Evolutionary conservation across 2,797 vertebrate species (phyloP), one percentile per base, ranked within the genome.

Genomic region (Selene dorsalis): DNA sequence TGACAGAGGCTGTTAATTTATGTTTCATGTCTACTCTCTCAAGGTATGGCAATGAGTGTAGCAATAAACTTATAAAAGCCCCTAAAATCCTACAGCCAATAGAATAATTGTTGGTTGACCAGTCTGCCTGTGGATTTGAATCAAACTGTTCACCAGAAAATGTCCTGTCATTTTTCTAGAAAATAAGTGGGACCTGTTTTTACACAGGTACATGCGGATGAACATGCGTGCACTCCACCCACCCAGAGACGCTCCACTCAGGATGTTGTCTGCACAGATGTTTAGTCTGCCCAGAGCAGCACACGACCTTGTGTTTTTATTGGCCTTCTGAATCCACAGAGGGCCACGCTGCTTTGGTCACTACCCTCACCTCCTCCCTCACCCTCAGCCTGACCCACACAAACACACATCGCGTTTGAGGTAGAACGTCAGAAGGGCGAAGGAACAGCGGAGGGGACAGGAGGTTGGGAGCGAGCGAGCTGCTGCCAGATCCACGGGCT

Each of bases 191-290:
- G 45, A 48, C 30, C 38, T 2, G 26, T 75, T 76, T 80, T 64
- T 60, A 75, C 63, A 74, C 71, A 84, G 48, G 77, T 73, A 80
- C 30, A 24, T 50, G 78, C 75, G 75, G 76, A 85, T 72, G 84
- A 74, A 84, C 70, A 82, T 58, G 71, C 79, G 79, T 71, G 60
- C 81, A 60, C 73, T 65, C 73, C 73, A 63, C 67, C 79, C 77
- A 72, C 70, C 81, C 82, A 80, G 58, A 68, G 63, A 76, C 75
- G 50, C 75, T 85, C 50, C 41, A 79, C 66, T 91, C 89, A 88
- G 84, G 91, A 92, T 88, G 91, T 87, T 90, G 87, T 92, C 88
- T 75, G 89, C 91, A 89, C 92, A 94, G 90, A 94, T 94, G 93
- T 94, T 95, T 93, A 94, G 93, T 95, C 93, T 93, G 90, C 88